Evolutionary conservation across 2,797 vertebrate species (phyloP), one percentile per base, ranked within the genome.

Genomic region (Eospalax fontanierii): DNA sequence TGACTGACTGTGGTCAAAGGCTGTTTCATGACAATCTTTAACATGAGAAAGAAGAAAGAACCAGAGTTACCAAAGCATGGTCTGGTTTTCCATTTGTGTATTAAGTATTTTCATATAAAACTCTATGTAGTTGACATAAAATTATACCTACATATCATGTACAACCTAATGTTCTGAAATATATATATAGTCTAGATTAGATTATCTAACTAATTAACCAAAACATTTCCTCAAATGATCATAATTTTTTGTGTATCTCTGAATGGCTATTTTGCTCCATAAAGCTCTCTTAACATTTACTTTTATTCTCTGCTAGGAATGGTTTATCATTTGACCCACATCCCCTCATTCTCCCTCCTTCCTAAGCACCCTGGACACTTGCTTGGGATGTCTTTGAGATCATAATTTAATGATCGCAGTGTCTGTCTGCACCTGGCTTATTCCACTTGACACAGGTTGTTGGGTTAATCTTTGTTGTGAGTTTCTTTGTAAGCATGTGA

Each of bases 1-100:
- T 66, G 65, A 26, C 8, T 50, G 76, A 40, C 2, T 70, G 4
- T 40, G 4, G 6, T 82, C 11, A 78, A 74, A 80, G 19, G 0
- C 30, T 89, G 78, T 33, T 90, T 82, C n/a, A 80, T 92, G 73
- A 71, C 19, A 76, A 65, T 40, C 61, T 59, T 57, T 79, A 93
- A 46, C 28, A 61, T 50, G 19, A 21, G 0, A 43, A 85, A 50
- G 26, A 57, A 87, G 26, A 76, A 3, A 80, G 8, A 15, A 7
- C 16, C 18, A 30, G 10, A 43, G 30, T 1, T 65, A 4, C 46
- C 30, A 59, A 85, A 81, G 28, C 11, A 38, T 11, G 33, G 3
- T 50, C 33, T 85, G 3, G 7, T 91, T 79, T 94, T 86, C 15
- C 9, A 80, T n/a, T 90, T 43, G 22, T 35, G 9, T n/a, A 54